These are phyloP conservation scores for Channa argus DNA, from an alignment of 2,113 vertebrate species.

Conservation along the genomic window DNA sequence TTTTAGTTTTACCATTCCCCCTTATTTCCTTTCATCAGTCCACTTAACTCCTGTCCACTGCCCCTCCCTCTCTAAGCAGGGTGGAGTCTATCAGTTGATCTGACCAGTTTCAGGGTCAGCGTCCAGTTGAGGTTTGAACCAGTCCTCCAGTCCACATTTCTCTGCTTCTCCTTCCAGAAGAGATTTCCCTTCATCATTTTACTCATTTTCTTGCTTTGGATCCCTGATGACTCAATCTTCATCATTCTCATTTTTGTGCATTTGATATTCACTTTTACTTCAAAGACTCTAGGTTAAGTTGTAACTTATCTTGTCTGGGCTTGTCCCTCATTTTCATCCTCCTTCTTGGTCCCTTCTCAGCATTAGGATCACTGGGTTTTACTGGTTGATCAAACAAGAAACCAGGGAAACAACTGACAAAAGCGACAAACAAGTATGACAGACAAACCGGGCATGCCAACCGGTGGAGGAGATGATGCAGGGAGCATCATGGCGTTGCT, in stretches of 20 bases:
- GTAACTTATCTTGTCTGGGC: neutral
- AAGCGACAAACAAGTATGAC: conserved; percentile 72
- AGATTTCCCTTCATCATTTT: neutral
- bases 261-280: neutral
- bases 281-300: neutral
- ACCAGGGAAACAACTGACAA: conserved; percentile 3
- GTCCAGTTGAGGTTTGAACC: conserved; percentile 43
- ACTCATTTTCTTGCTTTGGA: neutral
- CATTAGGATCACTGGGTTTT: conserved; percentile 5
- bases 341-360: neutral
- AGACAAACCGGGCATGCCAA: conserved; percentile 82
- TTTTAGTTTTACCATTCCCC: conserved; percentile 30
- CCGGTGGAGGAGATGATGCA: conserved; percentile 81
- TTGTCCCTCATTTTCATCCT: neutral
- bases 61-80: conserved; percentile 29
- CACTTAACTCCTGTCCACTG: neutral
- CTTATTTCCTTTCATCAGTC: conserved; percentile 5
- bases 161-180: conserved; percentile 4
- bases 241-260: neutral
- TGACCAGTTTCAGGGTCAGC: conserved; percentile 34
- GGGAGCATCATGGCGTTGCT: conserved; percentile 91
- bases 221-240: neutral
- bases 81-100: conserved; percentile 57
- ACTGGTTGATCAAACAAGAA: neutral
- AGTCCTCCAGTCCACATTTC: conserved; percentile 17